These are phyloP conservation scores for Erannis defoliaria DNA, from an alignment of 2,888 invertebrate genomes.

Conservation along the genomic window DNA sequence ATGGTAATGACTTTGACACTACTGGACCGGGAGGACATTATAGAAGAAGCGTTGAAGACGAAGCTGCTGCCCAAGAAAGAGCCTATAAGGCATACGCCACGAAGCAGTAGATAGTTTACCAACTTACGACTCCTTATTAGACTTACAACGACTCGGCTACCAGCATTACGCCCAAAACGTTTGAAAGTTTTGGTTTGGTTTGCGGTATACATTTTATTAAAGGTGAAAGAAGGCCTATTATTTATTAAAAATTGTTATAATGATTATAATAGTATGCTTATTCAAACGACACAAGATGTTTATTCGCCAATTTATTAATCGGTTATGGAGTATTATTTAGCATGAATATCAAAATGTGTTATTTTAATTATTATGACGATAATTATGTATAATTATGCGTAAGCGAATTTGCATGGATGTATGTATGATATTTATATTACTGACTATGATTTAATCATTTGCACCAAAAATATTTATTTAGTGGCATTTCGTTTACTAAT, in stretches of 20 bases:
- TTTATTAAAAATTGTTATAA: constrained; percentile 42
- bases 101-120: constrained; percentile 63
- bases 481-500: constrained; percentile 49
- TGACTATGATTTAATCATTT: constrained; percentile 52
- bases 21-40: constrained; percentile 87
- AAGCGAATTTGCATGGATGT: constrained; percentile 44
- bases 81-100: constrained; percentile 86
- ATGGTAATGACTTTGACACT: constrained; percentile 88
- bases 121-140: constrained; percentile 76
- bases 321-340: constrained; percentile 44
- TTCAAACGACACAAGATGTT: constrained; percentile 56
- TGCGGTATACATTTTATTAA: constrained; percentile 22
- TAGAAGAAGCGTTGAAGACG: constrained; percentile 86
- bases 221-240: constrained; percentile 24
- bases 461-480: constrained; percentile 68
- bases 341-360: constrained; percentile 3
- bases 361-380: constrained; percentile 17
- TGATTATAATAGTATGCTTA: constrained; percentile 45
- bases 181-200: constrained; percentile 52
- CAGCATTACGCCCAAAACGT: constrained; percentile 43
- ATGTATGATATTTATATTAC: constrained; percentile 42
- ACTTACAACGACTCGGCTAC: constrained; percentile 69
- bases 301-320: constrained; percentile 34
- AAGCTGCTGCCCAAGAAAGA: constrained; percentile 88
- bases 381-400: constrained; percentile 46